phyloP scores from a whole-genome alignment of 2,888 invertebrate genomes.

The Brachycybe producta region DNA sequence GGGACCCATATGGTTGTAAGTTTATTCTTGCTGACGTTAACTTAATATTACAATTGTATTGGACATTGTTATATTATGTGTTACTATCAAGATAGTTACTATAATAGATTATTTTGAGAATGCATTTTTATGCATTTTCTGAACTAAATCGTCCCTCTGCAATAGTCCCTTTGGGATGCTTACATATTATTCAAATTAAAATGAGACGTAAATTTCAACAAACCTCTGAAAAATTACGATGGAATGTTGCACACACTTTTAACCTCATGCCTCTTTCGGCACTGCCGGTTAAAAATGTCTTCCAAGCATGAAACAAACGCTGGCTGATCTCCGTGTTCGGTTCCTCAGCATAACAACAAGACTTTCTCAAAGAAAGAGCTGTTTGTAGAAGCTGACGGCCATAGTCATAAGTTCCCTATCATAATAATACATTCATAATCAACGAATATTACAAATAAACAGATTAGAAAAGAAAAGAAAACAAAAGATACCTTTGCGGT shows the following conservation, averaged over 20 bases:
- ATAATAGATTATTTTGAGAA: too few species aligned
- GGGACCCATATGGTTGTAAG: too few species aligned
- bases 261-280: slow-evolving; percentile 63
- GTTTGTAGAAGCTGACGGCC: slow-evolving; percentile 64
- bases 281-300: slow-evolving; percentile 50
- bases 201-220: too few species aligned
- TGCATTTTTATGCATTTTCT: too few species aligned
- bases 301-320: slow-evolving; percentile 53
- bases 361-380: slow-evolving; percentile 54
- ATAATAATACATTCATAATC: slow-evolving; percentile 22
- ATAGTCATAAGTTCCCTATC: slow-evolving; percentile 66
- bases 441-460: not conserved
- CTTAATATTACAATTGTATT: too few species aligned
- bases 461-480: not conserved
- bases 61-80: too few species aligned
- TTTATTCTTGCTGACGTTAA: too few species aligned
- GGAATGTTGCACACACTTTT: slow-evolving; percentile 60
- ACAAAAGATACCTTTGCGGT: slow-evolving; percentile 52
- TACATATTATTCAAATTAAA: too few species aligned
- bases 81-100: too few species aligned
- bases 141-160: too few species aligned
- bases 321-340: slow-evolving; percentile 44
- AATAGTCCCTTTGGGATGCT: too few species aligned
- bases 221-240: slow-evolving; percentile 46
- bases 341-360: slow-evolving; percentile 50